These are phyloP conservation scores for Meriones psammophilus DNA, from an alignment of 2,797 vertebrate species.

Conservation along the genomic window DNA sequence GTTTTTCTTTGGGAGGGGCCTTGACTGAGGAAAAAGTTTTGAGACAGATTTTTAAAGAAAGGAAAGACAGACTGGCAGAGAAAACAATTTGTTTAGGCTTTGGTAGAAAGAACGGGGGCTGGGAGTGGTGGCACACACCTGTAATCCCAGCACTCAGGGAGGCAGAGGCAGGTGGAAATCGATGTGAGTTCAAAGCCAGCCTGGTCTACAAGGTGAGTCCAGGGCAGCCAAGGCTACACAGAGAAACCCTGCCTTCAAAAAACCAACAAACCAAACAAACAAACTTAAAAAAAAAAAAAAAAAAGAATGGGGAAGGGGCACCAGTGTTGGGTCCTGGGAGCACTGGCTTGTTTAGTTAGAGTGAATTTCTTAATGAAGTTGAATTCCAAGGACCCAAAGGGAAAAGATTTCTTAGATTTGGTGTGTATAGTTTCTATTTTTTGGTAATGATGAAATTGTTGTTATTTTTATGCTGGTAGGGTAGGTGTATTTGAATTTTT, in stretches of 20 bases:
- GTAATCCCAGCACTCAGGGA: too few relatives aligned
- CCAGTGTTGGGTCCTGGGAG: background rate
- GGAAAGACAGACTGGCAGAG: background rate
- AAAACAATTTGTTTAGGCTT: constrained; percentile 42
- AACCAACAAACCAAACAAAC: too few relatives aligned
- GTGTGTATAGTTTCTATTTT: background rate
- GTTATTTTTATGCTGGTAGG: background rate
- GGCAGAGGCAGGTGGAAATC: too few relatives aligned
- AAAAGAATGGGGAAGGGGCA: background rate
- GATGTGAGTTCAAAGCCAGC: too few relatives aligned
- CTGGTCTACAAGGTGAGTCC: too few relatives aligned
- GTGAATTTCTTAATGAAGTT: background rate
- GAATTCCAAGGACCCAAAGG: background rate
- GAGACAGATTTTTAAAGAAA: constrained; percentile 15
- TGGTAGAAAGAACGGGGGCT: background rate
- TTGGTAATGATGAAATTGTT: background rate
- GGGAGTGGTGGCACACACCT: too few relatives aligned
- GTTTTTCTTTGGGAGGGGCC: background rate
- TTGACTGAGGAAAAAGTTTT: background rate
- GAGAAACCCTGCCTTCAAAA: too few relatives aligned
- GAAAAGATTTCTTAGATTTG: background rate
- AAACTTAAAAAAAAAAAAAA: too few relatives aligned
- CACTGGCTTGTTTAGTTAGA: background rate
- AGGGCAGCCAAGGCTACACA: too few relatives aligned
- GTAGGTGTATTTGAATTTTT: background rate